phyloP scores from a whole-genome alignment of 2,797 vertebrate species.

The Pyrocephalus nanus region DNA sequence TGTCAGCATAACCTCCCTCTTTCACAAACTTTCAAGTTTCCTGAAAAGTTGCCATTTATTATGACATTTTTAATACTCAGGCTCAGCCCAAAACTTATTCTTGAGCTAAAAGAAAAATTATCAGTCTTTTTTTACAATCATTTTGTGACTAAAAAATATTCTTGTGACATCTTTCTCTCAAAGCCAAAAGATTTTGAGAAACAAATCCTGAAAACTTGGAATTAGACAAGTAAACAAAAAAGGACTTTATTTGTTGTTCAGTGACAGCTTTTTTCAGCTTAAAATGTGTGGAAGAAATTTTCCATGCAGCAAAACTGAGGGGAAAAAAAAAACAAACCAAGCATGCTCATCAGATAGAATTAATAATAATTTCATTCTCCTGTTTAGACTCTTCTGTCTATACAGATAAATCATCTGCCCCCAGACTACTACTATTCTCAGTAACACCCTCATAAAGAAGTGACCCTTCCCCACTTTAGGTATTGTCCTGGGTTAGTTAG shows the following conservation, averaged over 20 bases:
- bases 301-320: neutral
- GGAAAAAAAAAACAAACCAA: neutral
- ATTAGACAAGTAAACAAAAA: neutral
- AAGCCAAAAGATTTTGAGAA: neutral
- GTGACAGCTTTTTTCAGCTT: neutral
- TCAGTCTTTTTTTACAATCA: neutral
- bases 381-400: neutral
- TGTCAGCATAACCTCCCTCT: slow-evolving; percentile 39
- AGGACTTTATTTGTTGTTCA: neutral
- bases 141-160: slow-evolving; percentile 9
- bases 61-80: slow-evolving; percentile 28
- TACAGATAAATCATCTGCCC: neutral
- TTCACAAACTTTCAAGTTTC: slow-evolving; percentile 26
- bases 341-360: neutral
- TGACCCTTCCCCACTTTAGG: neutral
- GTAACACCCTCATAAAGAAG: neutral
- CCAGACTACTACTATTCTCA: neutral
- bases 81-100: neutral
- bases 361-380: neutral
- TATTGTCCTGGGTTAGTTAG: neutral
- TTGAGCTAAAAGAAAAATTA: slow-evolving; percentile 1
- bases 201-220: neutral
- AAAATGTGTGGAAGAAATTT: neutral
- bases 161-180: neutral
- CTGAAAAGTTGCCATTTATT: slow-evolving; percentile 27